Evolutionary conservation across 2,797 vertebrate species (phyloP), one percentile per base, ranked within the genome.

Genomic region (Galagoides demidoff): DNA sequence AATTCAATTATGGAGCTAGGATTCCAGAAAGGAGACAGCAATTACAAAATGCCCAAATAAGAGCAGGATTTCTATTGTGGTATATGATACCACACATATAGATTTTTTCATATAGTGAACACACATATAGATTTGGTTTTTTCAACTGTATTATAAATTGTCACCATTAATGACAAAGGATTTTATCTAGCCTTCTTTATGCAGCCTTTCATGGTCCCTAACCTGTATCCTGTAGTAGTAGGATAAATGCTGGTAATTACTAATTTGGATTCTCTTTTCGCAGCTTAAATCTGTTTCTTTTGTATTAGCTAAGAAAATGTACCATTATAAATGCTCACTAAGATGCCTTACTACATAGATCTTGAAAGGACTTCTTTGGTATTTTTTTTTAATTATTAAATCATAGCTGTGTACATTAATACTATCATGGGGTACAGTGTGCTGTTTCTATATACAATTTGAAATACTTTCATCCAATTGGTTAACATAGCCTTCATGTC

Each of bases 231-330:
- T 45, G 20, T 61, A 77, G 81, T 88, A 85, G n/a, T 57, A 88
- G 68, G 43, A 88, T 82, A 91, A 94, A 87, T 85, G 73, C 82
- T 83, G 12, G 13, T 94, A 73, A 93, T 95, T 90, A 92, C 37
- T 87, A 81, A 84, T 64, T 92, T 89, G 7, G 61, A 64, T 61
- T 92, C 52, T 83, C 55, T 59, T 83, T 95, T 91, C 39, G 95
- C 34, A 95, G 74, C 2, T 73, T 94, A 85, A 76, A 64, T 81
- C 78, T 93, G 43, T 86, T 81, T 95, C 68, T 86, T 94, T 87
- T 82, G n/a, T 27, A 20, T 89, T 90, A 84, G 7, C 66, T 87
- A 17, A 94, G 87, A 83, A 59, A 92, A 76, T 45, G 12, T 34
- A 77, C 70, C 5, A 89, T 52, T 64, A 86, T 20, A 76, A 64